These are phyloP conservation scores for Nothocercus julius DNA, from an alignment of 2,113 vertebrate species.

Conservation along the genomic window DNA sequence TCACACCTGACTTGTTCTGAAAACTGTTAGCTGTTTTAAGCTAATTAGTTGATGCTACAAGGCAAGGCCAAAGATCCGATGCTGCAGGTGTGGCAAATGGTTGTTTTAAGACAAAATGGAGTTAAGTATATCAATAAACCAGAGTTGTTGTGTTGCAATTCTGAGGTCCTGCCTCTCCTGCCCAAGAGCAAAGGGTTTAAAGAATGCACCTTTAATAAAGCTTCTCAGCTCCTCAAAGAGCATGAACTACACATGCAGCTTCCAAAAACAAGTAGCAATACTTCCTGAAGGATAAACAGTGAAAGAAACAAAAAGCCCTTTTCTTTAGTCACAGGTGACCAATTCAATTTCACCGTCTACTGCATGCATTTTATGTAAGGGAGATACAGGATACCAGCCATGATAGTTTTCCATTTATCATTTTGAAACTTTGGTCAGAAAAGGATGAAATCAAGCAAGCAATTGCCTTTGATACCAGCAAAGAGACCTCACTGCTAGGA, in stretches of 20 bases:
- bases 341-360: slow-evolving; percentile 16
- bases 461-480: background rate
- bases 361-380: background rate
- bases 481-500: background rate
- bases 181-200: background rate
- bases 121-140: background rate
- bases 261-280: background rate
- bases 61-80: background rate
- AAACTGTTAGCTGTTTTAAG: background rate
- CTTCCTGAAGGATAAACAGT: background rate
- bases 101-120: background rate
- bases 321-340: background rate
- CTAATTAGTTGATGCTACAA: background rate
- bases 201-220: background rate
- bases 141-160: background rate
- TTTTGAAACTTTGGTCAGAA: background rate
- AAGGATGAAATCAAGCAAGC: background rate
- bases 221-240: background rate
- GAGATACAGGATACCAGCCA: background rate
- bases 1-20: background rate
- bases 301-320: slow-evolving; percentile 1
- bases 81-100: background rate
- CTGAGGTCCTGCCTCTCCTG: background rate
- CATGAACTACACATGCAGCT: background rate
- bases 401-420: background rate